Evolutionary conservation across 1,140 invertebrate species (phyloP).

Genomic region (Pseudomyrmex cubaensis): DNA sequence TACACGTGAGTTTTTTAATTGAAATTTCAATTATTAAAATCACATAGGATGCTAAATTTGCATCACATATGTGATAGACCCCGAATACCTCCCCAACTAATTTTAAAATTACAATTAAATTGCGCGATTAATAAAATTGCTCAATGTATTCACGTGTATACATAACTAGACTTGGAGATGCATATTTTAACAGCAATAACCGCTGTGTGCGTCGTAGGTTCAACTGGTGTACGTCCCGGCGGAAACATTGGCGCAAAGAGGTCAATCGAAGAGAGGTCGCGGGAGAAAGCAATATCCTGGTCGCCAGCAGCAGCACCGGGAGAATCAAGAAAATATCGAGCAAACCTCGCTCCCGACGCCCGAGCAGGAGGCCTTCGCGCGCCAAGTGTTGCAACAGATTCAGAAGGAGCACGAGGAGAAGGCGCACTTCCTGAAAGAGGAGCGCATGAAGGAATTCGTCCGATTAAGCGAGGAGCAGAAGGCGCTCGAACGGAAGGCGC

Average conservation of each 20-base stretch:
- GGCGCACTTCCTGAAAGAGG: slow-evolving; percentile 75
- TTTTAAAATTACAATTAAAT: too few species aligned
- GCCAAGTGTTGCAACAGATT: slow-evolving; percentile 83
- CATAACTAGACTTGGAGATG: not conserved
- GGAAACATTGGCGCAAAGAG: slow-evolving; percentile 89
- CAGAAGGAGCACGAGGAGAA: slow-evolving; percentile 82
- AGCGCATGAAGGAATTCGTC: slow-evolving; percentile 78
- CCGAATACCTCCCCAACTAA: too few species aligned
- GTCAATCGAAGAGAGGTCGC: slow-evolving; percentile 76
- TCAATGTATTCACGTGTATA: not conserved
- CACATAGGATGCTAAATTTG: too few species aligned
- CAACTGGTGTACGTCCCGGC: slow-evolving; percentile 92
- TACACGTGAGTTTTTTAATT: too few species aligned
- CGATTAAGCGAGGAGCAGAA: slow-evolving; percentile 78
- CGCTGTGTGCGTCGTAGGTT: slow-evolving; percentile 83
- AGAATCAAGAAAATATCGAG: slow-evolving; percentile 72
- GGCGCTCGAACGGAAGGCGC: slow-evolving; percentile 80
- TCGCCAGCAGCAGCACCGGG: slow-evolving; percentile 77
- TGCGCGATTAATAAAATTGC: too few species aligned
- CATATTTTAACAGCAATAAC: not conserved
- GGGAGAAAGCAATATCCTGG: slow-evolving; percentile 70
- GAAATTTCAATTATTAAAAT: too few species aligned
- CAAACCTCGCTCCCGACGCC: not conserved
- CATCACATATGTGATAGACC: too few species aligned
- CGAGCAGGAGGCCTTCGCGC: slow-evolving; percentile 81